A percentile compares a stretch with the other conserved stretches of the same genome.
Conservation (phyloP, 92 coral and sea anemone genomes). For the Porites cylindrica region DNA sequence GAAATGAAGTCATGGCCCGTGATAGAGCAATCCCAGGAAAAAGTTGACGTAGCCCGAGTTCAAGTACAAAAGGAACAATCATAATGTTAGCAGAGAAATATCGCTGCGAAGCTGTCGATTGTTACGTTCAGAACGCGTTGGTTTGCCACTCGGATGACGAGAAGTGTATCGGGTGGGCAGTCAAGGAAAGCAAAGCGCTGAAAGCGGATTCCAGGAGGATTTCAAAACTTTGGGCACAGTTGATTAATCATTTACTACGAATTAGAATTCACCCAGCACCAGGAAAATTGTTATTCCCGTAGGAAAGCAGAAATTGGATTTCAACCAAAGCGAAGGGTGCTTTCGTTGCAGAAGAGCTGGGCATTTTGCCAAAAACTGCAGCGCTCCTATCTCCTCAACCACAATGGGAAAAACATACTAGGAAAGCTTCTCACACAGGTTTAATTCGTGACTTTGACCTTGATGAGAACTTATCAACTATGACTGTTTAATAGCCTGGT, state of each 20-base stretch:
- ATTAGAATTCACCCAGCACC: background rate
- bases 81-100: constrained; percentile 19
- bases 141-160: constrained; percentile 7
- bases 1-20: background rate
- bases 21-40: background rate
- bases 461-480: background rate
- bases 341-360: constrained; percentile 54
- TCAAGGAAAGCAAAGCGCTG: constrained; percentile 3
- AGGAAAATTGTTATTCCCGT: background rate
- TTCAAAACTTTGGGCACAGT: background rate
- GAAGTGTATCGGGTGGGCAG: background rate
- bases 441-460: background rate
- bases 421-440: background rate
- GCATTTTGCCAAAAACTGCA: constrained; percentile 40
- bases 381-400: background rate
- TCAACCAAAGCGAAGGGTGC: background rate
- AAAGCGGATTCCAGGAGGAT: background rate
- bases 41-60: background rate
- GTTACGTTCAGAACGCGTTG: background rate
- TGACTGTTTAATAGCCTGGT: background rate
- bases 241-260: background rate
- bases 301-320: background rate
- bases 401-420: background rate
- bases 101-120: constrained; percentile 29
- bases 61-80: constrained; percentile 39